A percentile compares a stretch with the other conserved stretches of the same genome.
Evolutionary conservation across 2,888 invertebrate species (phyloP).

Genomic region (Vesta saturnalis): DNA sequence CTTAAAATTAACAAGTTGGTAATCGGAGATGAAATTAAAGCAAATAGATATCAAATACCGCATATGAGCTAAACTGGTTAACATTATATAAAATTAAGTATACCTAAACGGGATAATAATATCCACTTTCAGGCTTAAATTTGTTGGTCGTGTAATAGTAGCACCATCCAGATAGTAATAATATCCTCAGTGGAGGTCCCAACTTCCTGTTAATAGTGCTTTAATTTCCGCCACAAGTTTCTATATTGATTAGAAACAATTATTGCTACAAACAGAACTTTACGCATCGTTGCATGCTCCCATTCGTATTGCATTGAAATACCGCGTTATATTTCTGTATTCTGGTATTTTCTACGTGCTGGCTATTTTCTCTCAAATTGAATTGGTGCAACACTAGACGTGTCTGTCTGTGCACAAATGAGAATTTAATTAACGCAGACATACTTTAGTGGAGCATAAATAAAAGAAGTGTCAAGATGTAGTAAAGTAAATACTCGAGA

Average conservation of each 20-base stretch:
- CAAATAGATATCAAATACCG: conserved; percentile 27
- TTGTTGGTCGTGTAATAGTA: conserved; percentile 30
- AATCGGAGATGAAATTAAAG: conserved; percentile 21
- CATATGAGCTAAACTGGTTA: conserved; percentile 31
- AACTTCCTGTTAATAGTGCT: conserved; percentile 40
- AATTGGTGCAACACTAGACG: background rate
- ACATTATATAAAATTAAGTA: conserved; percentile 34
- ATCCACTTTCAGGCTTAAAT: conserved; percentile 36
- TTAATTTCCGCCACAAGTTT: conserved; percentile 40
- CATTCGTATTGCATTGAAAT: conserved; percentile 30
- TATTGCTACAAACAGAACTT: conserved; percentile 38
- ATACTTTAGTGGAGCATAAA: background rate
- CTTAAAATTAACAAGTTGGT: conserved; percentile 12
- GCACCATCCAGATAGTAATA: conserved; percentile 33
- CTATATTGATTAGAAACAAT: conserved; percentile 37
- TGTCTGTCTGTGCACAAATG: conserved; percentile 3
- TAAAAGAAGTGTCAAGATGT: background rate
- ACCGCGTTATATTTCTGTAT: conserved; percentile 2
- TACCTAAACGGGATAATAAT: conserved; percentile 31
- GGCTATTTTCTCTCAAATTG: background rate
- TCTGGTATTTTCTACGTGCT: background rate
- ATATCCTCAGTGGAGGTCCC: conserved; percentile 37
- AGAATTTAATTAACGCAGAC: background rate
- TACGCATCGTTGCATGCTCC: conserved; percentile 25
- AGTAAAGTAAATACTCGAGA: background rate